Base-by-base conservation (phyloP, 2,888 invertebrate genomes). In the Oscheius sp. region DNA sequence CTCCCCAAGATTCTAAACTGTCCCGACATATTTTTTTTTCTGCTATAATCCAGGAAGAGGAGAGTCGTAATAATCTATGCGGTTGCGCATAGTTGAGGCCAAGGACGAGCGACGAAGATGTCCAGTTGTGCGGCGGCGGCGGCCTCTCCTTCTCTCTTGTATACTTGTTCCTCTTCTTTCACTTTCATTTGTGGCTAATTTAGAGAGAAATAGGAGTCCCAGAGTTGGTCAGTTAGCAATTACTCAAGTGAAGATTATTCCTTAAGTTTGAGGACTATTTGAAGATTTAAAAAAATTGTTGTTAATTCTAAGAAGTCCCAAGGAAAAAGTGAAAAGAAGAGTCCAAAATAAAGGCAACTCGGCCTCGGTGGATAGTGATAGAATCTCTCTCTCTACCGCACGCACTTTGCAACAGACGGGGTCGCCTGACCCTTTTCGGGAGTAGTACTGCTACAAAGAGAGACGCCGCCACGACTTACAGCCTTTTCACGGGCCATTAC, bases 21-120 rank as follows among this genome's bases (percentile, higher is more conserved):
- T 20, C 50, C 20, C 15, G 6, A 27, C n/a, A n/a, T n/a, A n/a
- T 37, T 37, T 10, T 25, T 50, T 15, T 20, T 50, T 50, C 50
- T 50, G 15, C 46, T 25, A 17, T 50, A 50, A 50, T 50, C 50
- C 50, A 12, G 23, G 15, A 3, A 20, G 50, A 20, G 4, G 42
- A n/a, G 5, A 25, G 23, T 37, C 57, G 57, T 57, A 34, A 57
- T 61, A 61, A 61, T 61, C 61, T 61, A 61, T 61, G 61, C 61
- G 42, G 27, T 55, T 20, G 33, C 34, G 25, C 42, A 42, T 61
- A 61, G 61, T 61, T 42, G 61, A 45, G 61, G 61, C 61, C 61
- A 45, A 61, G 61, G 61, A 15, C 42, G 3, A 42, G 4, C 4
- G n/a, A 34, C 37, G 12, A 34, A 34, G 12, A 12, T 10, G 37